Base-by-base conservation (phyloP, 2,888 invertebrate genomes). In the Cantharis rustica region DNA sequence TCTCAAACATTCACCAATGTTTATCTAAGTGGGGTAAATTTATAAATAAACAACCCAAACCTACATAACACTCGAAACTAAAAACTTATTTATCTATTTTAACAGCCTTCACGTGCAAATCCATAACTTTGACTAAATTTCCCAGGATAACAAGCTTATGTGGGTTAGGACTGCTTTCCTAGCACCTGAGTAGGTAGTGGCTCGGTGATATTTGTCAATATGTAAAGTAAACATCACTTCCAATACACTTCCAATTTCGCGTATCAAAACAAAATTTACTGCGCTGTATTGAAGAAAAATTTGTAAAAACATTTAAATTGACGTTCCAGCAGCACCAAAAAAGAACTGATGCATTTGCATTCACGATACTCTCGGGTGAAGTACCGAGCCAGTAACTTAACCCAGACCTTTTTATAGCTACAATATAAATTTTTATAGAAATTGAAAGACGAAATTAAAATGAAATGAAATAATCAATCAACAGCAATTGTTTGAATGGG, bases 1-100 rank as follows among this genome's bases (percentile, higher is more conserved):
- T 74, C 68, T 26, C 26, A 13, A 68, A 61, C 68, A 47, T 68
- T 68, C 16, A 27, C 73, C 61, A 62, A 73, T 73, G 61, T 73
- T n/a, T 68, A 61, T 66, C 27, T 31, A 64, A 61, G 64, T 31
- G 63, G 27, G 23, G 20, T 20, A 20, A 17, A 47, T 47, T 47
- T 47, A 47, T 47, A 47, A 47, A 47, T 47, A 47, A 47, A 47
- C 47, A 47, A 47, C 47, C 47, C 47, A n/a, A 47, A 47, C 9
- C 47, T 47, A 47, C n/a, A 47, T 2, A 5, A n/a, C 47, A 47
- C 47, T 47, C 7, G 47, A 47, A 47, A 47, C 47, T 47, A 47
- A 47, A 47, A 47, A 47, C 13, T n/a, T 47, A 47, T 47, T n/a
- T 47, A 47, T 47, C 47, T 47, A 47, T 47, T 47, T 47, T 47